Base-by-base conservation (phyloP, 2,113 vertebrate genomes). In the Candoia aspera region DNA sequence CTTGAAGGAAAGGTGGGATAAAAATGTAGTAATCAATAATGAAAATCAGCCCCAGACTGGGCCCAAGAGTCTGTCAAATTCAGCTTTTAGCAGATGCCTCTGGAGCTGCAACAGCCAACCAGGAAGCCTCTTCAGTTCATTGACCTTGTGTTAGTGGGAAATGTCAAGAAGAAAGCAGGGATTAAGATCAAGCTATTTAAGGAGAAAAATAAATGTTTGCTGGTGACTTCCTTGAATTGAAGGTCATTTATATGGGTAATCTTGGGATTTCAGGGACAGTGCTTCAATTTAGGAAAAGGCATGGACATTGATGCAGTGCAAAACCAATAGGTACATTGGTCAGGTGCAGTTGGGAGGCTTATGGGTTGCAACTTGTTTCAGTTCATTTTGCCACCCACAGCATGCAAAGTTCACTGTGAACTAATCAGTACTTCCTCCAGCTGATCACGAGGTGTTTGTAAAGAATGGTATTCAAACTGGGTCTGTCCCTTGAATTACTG, bases 181-280 rank as follows among this genome's bases (percentile, higher is more conserved):
- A 91, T 90, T 73, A 90, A 60, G 90, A 84, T 64, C 83, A 91
- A 64, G 42, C 90, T n/a, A 62, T 85, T 91, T 86, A 86, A n/a
- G 46, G 37, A 86, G 90, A 33, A 86, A 86, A 86, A 91, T 85
- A 91, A 62, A 64, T 86, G 84, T 64, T 91, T n/a, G 29, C 84
- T n/a, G 3, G 84, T 37, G 46, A 91, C 37, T 24, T 53, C 83
- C 42, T 62, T 59, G 42, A 62, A 85, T 62, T 33, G 4, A 62
- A 85, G 83, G 84, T 64, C 84, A 62, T 91, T 86, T 86, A 91
- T 91, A 53, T 54, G 10, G 58, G 84, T 33, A 53, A 60, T 64
- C 46, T 86, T 46, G 46, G 89, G 55, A 24, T 8, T 29, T 15
- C 12, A 54, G 83, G 58, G 83, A 86, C 46, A 54, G 19, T 10